Percentiles rank a stretch among this genome's conserved stretches.
Evolutionary conservation across 1,140 invertebrate species (phyloP).

Genomic region (Drosophila asahinai): DNA sequence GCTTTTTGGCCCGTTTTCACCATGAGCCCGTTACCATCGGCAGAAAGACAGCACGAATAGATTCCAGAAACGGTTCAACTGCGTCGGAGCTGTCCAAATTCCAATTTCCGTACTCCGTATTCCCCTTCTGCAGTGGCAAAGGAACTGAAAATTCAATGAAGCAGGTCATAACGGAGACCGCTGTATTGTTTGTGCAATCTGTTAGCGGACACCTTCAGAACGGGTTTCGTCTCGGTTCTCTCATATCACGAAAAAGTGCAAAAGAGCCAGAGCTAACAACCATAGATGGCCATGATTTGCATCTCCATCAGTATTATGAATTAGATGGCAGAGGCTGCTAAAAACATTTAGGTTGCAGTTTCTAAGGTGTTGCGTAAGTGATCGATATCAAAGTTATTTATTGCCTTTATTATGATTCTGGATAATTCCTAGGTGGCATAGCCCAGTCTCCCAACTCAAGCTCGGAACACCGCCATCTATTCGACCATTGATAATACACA

Average conservation of each 20-base stretch:
- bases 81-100: conserved; percentile 31
- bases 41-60: conserved; percentile 40
- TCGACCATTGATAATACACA: conserved; percentile 19
- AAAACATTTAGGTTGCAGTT: background rate
- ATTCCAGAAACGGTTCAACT: conserved; percentile 59
- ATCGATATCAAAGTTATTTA: conserved; percentile 3
- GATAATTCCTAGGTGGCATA: conserved; percentile 34
- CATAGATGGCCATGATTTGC: background rate
- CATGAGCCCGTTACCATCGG: conserved; percentile 53
- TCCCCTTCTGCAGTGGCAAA: conserved; percentile 18
- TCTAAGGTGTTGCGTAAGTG: conserved; percentile 12
- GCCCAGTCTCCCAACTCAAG: conserved; percentile 1
- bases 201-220: conserved; percentile 34
- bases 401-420: conserved; percentile 5
- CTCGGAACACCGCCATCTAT: background rate
- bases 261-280: background rate
- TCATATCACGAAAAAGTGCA: conserved; percentile 42
- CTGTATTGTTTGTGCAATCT: conserved; percentile 59
- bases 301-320: conserved; percentile 1
- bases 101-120: conserved; percentile 16
- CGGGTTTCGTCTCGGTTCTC: conserved; percentile 15
- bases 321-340: background rate
- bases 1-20: conserved; percentile 41
- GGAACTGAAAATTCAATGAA: conserved; percentile 53
- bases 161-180: conserved; percentile 62